Percentiles rank a stretch among this genome's conserved stretches.
Evolutionary conservation across 2,888 invertebrate species (phyloP).

Genomic region (Tetragnatha montana): DNA sequence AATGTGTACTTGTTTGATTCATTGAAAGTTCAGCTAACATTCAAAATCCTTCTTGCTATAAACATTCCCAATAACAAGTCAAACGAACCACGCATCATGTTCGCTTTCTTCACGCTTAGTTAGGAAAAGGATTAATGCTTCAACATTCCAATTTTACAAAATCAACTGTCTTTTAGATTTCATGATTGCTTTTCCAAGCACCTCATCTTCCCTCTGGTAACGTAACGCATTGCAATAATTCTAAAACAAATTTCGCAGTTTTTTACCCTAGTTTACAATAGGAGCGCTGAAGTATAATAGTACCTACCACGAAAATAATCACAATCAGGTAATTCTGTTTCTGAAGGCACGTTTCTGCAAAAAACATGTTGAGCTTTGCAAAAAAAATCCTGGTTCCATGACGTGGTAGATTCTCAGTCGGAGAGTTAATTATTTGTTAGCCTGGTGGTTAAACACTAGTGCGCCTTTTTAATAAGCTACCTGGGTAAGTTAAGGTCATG

Average conservation of each 20-base stretch:
- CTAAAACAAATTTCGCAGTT: too few relatives aligned
- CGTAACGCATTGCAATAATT: too few relatives aligned
- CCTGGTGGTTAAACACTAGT: not conserved
- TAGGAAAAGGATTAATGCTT: not conserved
- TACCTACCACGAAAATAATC: too few relatives aligned
- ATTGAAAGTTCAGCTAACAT: not conserved
- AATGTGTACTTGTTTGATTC: not conserved
- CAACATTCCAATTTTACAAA: not conserved
- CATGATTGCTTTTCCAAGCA: too few relatives aligned
- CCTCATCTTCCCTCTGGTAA: too few relatives aligned
- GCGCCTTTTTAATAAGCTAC: too few relatives aligned
- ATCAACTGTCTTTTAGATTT: not conserved
- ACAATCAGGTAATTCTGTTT: too few relatives aligned
- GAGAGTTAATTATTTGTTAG: not conserved
- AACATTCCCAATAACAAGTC: not conserved
- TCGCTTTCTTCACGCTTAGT: not conserved
- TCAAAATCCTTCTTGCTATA: not conserved
- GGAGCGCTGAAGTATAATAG: too few relatives aligned
- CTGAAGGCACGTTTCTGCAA: too few relatives aligned
- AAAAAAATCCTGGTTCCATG: too few relatives aligned
- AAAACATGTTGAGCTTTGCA: too few relatives aligned
- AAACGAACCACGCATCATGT: not conserved
- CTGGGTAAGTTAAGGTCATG: not conserved
- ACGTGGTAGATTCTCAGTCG: not conserved
- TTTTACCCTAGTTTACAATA: too few relatives aligned